Conservation (phyloP, 2,797 vertebrate species). For the Sternotherus odoratus region DNA sequence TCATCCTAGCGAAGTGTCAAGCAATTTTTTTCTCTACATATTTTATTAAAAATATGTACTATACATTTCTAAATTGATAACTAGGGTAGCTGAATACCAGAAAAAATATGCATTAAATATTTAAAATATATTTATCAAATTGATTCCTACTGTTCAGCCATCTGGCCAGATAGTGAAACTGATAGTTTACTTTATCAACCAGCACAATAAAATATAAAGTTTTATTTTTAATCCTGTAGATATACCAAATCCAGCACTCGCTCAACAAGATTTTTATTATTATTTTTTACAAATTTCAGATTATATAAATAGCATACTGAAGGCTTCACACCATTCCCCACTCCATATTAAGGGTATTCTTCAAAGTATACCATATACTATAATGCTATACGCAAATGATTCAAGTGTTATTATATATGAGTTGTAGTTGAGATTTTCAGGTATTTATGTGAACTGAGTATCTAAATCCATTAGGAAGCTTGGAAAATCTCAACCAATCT, state of each 20-base stretch:
- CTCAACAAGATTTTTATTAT: no score
- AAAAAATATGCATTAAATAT: not conserved
- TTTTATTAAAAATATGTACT: not conserved
- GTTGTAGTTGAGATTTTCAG: not conserved
- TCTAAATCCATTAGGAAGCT: not conserved
- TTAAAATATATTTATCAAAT: not conserved
- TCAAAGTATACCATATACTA: not conserved
- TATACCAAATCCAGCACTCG: not conserved
- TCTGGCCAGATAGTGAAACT: not conserved
- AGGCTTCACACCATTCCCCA: not conserved
- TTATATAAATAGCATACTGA: not conserved
- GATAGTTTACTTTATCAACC: not conserved
- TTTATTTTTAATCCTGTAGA: not conserved
- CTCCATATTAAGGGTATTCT: not conserved
- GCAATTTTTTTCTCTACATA: not conserved
- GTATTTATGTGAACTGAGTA: not conserved
- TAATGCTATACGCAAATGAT: not conserved
- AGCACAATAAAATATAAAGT: not conserved
- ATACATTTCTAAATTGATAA: not conserved
- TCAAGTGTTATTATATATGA: not conserved
- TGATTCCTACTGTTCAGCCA: not conserved
- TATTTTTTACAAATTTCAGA: not conserved
- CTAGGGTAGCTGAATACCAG: not conserved
- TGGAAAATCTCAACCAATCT: not conserved
- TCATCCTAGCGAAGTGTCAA: not conserved